Evolutionary conservation across 2,797 vertebrate species (phyloP).

Genomic region (Acipenser ruthenus): DNA sequence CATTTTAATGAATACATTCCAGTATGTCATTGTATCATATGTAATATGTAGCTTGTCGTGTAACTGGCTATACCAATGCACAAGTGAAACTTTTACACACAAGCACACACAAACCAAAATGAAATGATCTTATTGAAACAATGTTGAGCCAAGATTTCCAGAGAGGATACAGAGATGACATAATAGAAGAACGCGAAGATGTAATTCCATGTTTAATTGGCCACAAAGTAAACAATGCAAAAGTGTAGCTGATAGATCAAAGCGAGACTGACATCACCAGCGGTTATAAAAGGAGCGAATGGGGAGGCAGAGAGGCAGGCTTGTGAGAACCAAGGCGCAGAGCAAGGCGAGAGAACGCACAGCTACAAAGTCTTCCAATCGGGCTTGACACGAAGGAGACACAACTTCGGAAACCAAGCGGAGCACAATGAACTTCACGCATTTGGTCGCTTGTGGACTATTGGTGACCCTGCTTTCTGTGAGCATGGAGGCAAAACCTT

Average conservation of each 20-base stretch:
- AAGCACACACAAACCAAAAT: too few species aligned
- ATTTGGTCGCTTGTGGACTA: constrained; percentile 82
- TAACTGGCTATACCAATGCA: too few species aligned
- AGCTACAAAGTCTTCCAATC: background rate
- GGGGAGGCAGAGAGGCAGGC: constrained; percentile 52
- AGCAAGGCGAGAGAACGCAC: constrained; percentile 31
- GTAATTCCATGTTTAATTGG: constrained; percentile 21
- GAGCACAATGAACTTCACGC: constrained; percentile 80
- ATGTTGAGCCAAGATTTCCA: too few species aligned
- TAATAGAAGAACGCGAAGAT: too few species aligned
- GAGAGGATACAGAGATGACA: too few species aligned
- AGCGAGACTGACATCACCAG: constrained; percentile 57
- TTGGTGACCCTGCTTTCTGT: constrained; percentile 77
- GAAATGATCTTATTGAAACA: too few species aligned
- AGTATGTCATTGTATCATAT: too few species aligned
- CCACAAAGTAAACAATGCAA: constrained; percentile 9
- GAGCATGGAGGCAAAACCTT: constrained; percentile 70
- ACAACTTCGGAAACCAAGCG: constrained; percentile 23
- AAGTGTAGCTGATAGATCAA: constrained; percentile 45
- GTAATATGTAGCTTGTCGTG: too few species aligned
- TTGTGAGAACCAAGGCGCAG: constrained; percentile 55
- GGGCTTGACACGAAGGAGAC: constrained; percentile 34
- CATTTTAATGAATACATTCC: too few species aligned
- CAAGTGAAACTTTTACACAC: too few species aligned
- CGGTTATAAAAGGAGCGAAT: constrained; percentile 56